These are phyloP conservation scores for Bombus waltoni DNA, from an alignment of 1,140 invertebrate genomes.

Conservation along the genomic window DNA sequence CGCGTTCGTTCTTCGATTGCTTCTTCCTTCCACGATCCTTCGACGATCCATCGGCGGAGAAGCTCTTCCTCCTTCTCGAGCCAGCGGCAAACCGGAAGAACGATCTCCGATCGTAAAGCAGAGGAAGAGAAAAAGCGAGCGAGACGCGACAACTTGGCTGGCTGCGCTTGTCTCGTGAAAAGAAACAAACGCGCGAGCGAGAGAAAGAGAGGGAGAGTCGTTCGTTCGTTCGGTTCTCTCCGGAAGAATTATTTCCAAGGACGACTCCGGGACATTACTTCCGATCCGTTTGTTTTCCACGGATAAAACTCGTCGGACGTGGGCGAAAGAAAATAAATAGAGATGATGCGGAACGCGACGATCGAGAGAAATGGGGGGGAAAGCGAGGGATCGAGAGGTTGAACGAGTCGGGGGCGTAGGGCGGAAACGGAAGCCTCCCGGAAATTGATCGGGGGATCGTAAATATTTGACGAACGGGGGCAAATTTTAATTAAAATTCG, in stretches of 20 bases:
- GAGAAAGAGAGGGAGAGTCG: background rate
- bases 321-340: conserved; percentile 46
- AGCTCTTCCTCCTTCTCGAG: background rate
- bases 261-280: conserved; percentile 27
- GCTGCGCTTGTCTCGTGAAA: background rate
- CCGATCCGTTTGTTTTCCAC: conserved; percentile 34
- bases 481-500: conserved; percentile 56
- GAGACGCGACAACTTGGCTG: conserved; percentile 4
- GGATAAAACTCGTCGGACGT: conserved; percentile 37
- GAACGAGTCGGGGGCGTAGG: background rate
- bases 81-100: background rate
- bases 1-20: conserved; percentile 39
- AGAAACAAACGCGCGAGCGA: conserved; percentile 9
- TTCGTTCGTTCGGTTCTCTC: conserved; percentile 31
- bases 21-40: conserved; percentile 1
- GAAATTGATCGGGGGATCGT: conserved; percentile 52
- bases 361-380: background rate
- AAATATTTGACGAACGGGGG: conserved; percentile 50
- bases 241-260: conserved; percentile 41
- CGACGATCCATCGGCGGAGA: background rate
- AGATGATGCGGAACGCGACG: conserved; percentile 2
- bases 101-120: background rate
- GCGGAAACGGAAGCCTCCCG: background rate
- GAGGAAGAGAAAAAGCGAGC: background rate
- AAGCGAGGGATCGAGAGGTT: background rate